Base-by-base conservation (phyloP, 2,888 invertebrate species). In the Eucera pruinosa region DNA sequence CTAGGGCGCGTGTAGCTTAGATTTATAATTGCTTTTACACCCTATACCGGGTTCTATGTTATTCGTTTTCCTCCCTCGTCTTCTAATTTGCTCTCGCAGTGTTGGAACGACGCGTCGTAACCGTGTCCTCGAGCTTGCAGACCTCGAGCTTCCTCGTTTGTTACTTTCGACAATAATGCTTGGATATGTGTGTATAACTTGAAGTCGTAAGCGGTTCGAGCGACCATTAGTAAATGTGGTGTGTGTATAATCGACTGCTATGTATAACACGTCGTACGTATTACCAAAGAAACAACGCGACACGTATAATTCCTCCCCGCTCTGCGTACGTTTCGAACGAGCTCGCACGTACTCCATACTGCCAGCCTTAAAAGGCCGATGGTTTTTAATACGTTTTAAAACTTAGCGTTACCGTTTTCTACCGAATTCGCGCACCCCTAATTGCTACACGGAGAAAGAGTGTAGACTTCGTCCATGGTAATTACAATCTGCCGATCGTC, bases 351-450 rank as follows among this genome's bases (percentile, higher is more conserved):
- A 66, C 43, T 62, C 58, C 78, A 70, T 47, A 66, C 78, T 70
- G 64, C 54, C 73, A 74, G 80, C 80, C 80, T 80, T 79, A 70
- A 64, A 66, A 18, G 52, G 66, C 75, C 68, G 79, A 80, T 60
- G 64, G 45, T 72, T 70, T 79, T 81, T 76, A 57, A 80, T 81
- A 81, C 80, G 80, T 81, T 81, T 81, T 66, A 77, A 58, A 55
- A 68, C 58, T 61, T 74, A 71, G 70, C 79, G 55, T 66, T 71
- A 71, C 64, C 71, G 58, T 78, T 80, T 71, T 71, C 74, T 65
- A 74, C 79, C 71, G 39, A 64, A 30, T 67, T 69, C 27, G 50
- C 62, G 72, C 47, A 20, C 25, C 30, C 54, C 47, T 4, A 52
- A 48, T 36, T 39, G 62, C 54, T 55, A 65, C 55, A 45, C 30